phyloP scores from a whole-genome alignment of 1,140 invertebrate genomes.

The Scaptomyza montana region DNA sequence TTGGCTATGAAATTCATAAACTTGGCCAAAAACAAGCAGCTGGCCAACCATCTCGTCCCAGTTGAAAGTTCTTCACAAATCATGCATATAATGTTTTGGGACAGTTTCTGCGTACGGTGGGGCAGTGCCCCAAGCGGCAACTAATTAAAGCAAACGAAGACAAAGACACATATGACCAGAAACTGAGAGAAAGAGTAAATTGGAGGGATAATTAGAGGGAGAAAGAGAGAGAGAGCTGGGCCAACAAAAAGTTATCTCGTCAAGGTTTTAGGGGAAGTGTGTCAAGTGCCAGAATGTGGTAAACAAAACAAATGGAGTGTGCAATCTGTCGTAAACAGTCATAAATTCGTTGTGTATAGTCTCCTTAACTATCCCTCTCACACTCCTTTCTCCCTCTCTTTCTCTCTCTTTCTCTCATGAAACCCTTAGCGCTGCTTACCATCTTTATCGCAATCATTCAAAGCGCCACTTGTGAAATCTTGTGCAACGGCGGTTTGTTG shows the following conservation, averaged over 20 bases:
- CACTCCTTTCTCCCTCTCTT: neutral
- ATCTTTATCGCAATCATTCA: constrained; percentile 79
- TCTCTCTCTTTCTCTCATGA: no score
- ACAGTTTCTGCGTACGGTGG: constrained; percentile 52
- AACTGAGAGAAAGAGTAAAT: neutral
- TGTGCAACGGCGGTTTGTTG: constrained; percentile 10
- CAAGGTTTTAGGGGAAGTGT: constrained; percentile 57
- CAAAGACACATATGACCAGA: neutral
- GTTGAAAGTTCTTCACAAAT: constrained; percentile 75
- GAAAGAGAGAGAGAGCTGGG: neutral
- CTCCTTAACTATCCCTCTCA: neutral
- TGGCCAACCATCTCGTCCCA: constrained; percentile 15
- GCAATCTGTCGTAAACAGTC: constrained; percentile 80
- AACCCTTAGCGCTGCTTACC: constrained; percentile 9
- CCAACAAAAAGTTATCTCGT: constrained; percentile 37
- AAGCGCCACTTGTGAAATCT: constrained; percentile 75
- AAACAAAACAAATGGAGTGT: constrained; percentile 82
- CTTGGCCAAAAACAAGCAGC: constrained; percentile 71
- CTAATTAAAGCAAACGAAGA: constrained; percentile 42
- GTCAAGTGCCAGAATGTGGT: constrained; percentile 74
- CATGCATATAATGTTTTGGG: constrained; percentile 74
- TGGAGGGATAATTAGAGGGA: no score
- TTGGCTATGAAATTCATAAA: constrained; percentile 81
- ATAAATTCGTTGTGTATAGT: constrained; percentile 65
- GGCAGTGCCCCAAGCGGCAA: constrained; percentile 42